Base-by-base conservation (phyloP, 2,797 vertebrate species). In the Echeneis naucrates region DNA sequence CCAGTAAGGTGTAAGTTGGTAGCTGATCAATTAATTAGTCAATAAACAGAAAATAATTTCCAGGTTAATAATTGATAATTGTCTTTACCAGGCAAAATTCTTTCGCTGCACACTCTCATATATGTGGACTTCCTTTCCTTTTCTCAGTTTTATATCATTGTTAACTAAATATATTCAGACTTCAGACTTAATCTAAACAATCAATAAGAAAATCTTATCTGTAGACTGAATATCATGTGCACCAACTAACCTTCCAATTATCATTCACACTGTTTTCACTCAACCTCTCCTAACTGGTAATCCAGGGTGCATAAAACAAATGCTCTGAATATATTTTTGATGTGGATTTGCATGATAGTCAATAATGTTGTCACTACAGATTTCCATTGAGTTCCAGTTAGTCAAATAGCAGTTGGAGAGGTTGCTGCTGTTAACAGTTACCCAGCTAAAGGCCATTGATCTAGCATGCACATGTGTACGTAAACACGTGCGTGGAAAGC, bases 291-390 rank as follows among this genome's bases (percentile, higher is more conserved):
- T 1, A 1, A 19, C 38, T 42, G 23, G n/a, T 23, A 32, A 14
- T 44, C 16, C 47, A 59, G 26, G 38, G 57, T 67, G 56, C 5
- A 54, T 11, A 12, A 70, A 71, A 50, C n/a, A 66, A 80, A 81
- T 17, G 19, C 16, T 40, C 38, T 53, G 5, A 59, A 48, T n/a
- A 56, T 44, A 54, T 59, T 74, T 61, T 51, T 48, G 16, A 59
- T 73, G 30, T 61, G 35, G 50, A 17, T 71, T 56, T 65, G 48
- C 53, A 66, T 50, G 16, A 13, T 56, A 70, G 57, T 82, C 77
- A 82, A 68, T 75, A 68, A 81, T 62, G n/a, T 51, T 66, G 74
- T 53, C 68, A 60, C 42, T 33, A 47, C 54, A 80, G 33, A 82
- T 75, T 74, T 81, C 53, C 48, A 16, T 48, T 62, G 27, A 71